Percentiles rank a stretch among this genome's conserved stretches.
Conservation (phyloP, 2,888 invertebrate species). For the Cephus sareptanus region DNA sequence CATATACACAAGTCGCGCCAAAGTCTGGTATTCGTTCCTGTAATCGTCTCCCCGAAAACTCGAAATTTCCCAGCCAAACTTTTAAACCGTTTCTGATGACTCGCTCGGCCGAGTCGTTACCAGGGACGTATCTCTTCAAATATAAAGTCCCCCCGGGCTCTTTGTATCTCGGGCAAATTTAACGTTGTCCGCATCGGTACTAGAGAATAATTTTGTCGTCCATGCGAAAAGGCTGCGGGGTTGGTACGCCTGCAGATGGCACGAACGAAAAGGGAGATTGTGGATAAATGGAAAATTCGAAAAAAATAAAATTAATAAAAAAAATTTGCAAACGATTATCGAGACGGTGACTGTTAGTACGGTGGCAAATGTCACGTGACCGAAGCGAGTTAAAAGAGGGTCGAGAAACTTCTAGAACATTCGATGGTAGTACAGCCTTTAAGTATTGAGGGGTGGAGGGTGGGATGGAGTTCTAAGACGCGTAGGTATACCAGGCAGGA, state of each 20-base stretch:
- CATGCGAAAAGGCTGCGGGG: background rate
- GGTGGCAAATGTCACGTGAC: background rate
- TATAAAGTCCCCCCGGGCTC: slow-evolving; percentile 10
- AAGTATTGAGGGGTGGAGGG: background rate
- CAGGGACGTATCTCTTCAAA: slow-evolving; percentile 6
- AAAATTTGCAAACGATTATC: background rate
- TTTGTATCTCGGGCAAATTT: slow-evolving; percentile 7
- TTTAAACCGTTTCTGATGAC: slow-evolving; percentile 19
- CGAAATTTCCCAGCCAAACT: background rate
- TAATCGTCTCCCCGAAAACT: background rate
- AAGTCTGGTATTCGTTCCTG: background rate
- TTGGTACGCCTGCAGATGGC: background rate
- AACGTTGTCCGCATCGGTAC: background rate
- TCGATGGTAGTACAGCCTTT: background rate
- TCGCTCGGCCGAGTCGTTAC: slow-evolving; percentile 14
- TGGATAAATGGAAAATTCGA: background rate
- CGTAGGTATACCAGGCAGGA: slow-evolving; percentile 1
- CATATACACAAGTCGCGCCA: background rate
- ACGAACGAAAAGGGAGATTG: background rate
- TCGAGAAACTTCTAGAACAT: background rate
- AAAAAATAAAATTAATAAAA: background rate
- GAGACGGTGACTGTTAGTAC: background rate
- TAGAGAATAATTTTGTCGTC: background rate
- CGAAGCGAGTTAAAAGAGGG: background rate
- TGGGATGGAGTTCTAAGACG: background rate